Conservation (phyloP, 2,888 invertebrate species). For the Taphrorychus bicolor region DNA sequence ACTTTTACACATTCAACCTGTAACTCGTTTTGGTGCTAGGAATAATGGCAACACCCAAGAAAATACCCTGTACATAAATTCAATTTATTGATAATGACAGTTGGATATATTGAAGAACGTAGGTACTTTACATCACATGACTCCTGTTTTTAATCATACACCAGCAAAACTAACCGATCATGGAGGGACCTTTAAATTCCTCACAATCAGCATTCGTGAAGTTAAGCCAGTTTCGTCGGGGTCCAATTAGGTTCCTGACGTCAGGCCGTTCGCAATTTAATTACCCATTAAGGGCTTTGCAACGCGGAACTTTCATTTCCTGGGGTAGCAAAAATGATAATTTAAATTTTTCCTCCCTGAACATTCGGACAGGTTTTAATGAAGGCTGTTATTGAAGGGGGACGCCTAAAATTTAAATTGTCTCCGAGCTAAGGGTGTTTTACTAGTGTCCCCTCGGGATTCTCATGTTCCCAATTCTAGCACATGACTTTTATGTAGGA, state of each 20-base stretch:
- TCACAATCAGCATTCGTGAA: not conserved
- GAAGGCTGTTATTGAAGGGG: slow-evolving; percentile 2
- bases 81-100: too few relatives aligned
- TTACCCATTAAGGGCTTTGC: slow-evolving; percentile 20
- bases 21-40: too few relatives aligned
- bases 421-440: not conserved
- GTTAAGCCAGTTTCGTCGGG: not conserved
- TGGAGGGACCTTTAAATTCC: too few relatives aligned
- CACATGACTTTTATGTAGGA: not conserved
- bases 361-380: slow-evolving; percentile 10
- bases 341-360: slow-evolving; percentile 10
- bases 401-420: not conserved
- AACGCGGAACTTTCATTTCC: slow-evolving; percentile 22
- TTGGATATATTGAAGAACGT: too few relatives aligned
- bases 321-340: slow-evolving; percentile 12
- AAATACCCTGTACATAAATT: too few relatives aligned
- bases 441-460: not conserved
- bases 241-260: slow-evolving; percentile 11
- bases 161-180: too few relatives aligned
- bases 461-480: not conserved
- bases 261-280: slow-evolving; percentile 18
- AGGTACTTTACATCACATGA: too few relatives aligned
- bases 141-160: too few relatives aligned
- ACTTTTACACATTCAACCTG: too few relatives aligned
- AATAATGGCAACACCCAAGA: too few relatives aligned